Evolutionary conservation across 2,113 vertebrate species (phyloP), one percentile per base, ranked within the genome.

Genomic region (Mandrillus leucophaeus): DNA sequence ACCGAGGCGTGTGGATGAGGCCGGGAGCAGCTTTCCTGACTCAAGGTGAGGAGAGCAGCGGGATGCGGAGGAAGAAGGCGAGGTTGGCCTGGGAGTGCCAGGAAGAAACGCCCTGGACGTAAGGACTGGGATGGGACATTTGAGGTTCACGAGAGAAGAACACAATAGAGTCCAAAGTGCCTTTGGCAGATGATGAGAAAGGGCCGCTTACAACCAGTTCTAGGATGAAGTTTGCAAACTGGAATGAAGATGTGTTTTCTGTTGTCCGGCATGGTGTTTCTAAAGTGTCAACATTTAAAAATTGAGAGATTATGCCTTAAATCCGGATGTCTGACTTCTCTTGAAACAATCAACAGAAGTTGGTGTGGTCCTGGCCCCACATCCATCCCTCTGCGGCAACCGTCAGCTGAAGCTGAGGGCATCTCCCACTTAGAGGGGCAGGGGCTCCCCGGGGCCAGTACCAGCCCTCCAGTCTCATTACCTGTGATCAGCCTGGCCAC

Each of bases 351-450:
- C 45, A 52, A 4, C 23, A 0, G 52, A 30, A 64, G 66, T 40
- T 23, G 16, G 2, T n/a, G 43, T 1, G n/a, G 27, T 50, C 30
- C 5, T 5, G 20, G 40, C 30, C 40, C 45, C 5, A 17, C 5
- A 2, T 4, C 43, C 5, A 2, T 4, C 43, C 45, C 32, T 17
- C 55, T 40, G 23, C 2, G 23, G 27, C 22, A 16, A 25, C 66
- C 68, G 6, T 0, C 1, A 35, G 82, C 16, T n/a, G 68, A 20
- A 22, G 45, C 14, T 22, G 35, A 76, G 45, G 3, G 52, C 30
- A 3, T 22, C 52, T 43, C 40, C 57, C 5, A 0, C 10, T 9
- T 6, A 48, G 32, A 57, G 0, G 6, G 35, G 45, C 22, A 17
- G 2, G 32, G 12, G 1, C 22, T 22, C 12, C 35, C 10, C 6